These are phyloP conservation scores for Butorides virescens DNA, from an alignment of 2,113 vertebrate species.

Conservation along the genomic window DNA sequence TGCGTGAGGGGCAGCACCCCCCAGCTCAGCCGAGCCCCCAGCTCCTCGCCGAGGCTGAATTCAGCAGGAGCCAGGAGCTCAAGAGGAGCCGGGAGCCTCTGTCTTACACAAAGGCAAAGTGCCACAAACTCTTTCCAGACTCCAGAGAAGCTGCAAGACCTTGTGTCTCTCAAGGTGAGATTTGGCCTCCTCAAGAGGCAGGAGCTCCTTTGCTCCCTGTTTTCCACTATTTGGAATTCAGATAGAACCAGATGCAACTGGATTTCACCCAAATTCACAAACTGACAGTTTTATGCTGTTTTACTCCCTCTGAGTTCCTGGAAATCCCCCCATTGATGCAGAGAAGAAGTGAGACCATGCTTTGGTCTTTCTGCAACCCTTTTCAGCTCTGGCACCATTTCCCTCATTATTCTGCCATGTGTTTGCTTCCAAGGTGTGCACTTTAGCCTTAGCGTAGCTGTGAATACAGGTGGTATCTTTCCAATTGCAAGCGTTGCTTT, in stretches of 20 bases:
- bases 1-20: background rate
- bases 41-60: background rate
- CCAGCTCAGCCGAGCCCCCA: background rate
- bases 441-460: background rate
- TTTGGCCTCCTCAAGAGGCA: background rate
- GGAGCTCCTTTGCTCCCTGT: background rate
- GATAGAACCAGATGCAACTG: background rate
- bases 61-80: background rate
- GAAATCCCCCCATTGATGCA: background rate
- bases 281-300: background rate
- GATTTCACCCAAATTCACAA: background rate
- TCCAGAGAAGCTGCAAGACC: background rate
- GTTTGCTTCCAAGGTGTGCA: background rate
- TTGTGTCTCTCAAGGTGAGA: background rate
- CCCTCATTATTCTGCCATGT: background rate
- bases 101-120: background rate
- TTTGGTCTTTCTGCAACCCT: background rate
- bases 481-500: background rate
- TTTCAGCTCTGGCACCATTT: background rate
- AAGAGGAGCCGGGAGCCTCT: background rate
- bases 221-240: background rate
- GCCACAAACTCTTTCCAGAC: background rate
- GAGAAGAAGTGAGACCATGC: background rate
- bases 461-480: background rate
- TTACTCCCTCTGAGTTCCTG: background rate